Conservation (phyloP, 2,113 vertebrate species). For the Platysternon megacephalum region DNA sequence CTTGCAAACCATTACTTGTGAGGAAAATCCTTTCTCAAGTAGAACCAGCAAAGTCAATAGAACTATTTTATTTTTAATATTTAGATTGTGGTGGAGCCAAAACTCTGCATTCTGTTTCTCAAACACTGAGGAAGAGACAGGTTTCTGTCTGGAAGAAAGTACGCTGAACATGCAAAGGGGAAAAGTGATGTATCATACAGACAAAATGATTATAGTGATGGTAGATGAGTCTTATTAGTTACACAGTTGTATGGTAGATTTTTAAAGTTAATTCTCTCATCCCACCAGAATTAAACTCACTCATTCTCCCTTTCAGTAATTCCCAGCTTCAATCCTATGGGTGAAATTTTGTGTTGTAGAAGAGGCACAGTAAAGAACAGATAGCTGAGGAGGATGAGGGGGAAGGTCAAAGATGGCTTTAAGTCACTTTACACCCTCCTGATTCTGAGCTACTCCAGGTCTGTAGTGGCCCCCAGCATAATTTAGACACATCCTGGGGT, state of each 20-base stretch:
- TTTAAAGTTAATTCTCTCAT: neutral
- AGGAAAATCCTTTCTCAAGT: neutral
- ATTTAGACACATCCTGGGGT: neutral
- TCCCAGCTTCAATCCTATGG: neutral
- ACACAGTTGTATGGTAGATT: neutral
- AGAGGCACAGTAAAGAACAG: too few species aligned
- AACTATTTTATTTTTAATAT: neutral
- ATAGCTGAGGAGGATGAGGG: neutral
- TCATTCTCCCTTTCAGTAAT: neutral
- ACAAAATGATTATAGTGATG: neutral
- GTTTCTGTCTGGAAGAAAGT: neutral
- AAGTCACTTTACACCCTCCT: neutral
- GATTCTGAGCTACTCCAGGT: neutral
- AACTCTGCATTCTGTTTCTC: neutral
- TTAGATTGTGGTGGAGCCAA: neutral
- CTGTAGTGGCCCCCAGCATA: neutral
- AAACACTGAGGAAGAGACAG: neutral
- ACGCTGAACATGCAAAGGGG: neutral
- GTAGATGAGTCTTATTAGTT: neutral
- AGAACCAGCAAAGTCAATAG: neutral
- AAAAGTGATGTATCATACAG: neutral
- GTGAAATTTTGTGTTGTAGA: neutral
- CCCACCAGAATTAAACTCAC: neutral
- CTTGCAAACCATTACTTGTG: neutral
- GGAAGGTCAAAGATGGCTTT: neutral